Conservation (phyloP, 2,113 vertebrate genomes). For the Hippocampus zosterae region DNA sequence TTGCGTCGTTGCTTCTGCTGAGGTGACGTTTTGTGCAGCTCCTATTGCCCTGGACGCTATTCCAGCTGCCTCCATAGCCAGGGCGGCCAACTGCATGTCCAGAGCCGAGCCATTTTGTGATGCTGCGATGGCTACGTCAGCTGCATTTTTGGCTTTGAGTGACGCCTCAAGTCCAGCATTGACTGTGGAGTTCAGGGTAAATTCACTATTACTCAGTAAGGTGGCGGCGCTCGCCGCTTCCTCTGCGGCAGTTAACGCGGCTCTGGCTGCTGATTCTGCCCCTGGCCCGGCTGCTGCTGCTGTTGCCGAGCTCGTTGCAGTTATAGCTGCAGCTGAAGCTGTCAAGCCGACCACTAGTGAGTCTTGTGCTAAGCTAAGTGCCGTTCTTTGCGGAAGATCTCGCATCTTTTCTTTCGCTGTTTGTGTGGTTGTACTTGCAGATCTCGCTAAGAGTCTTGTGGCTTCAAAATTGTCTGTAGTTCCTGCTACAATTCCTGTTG, state of each 20-base stretch:
- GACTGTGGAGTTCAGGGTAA: neutral
- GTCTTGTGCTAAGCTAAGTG: neutral
- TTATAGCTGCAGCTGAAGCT: neutral
- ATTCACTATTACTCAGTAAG: neutral
- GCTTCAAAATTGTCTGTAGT: neutral
- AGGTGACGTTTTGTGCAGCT: neutral
- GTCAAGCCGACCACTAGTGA: neutral
- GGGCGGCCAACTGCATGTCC: neutral
- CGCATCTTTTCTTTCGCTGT: neutral
- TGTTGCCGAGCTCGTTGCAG: neutral
- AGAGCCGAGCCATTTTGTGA: neutral
- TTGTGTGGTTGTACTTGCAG: neutral
- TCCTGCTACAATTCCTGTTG: neutral
- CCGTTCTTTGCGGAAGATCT: neutral
- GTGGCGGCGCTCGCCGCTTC: neutral
- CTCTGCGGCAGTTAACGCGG: neutral
- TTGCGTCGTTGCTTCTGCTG: neutral
- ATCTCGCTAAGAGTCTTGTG: neutral
- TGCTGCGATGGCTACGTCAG: neutral
- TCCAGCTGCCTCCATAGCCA: neutral
- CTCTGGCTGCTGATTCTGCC: neutral
- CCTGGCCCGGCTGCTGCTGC: conserved; percentile 1
- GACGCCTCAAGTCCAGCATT: neutral
- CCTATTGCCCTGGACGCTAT: neutral
- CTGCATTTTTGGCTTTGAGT: neutral